A percentile compares a stretch with the other conserved stretches of the same genome.
These are phyloP conservation scores for Corythaixoides concolor DNA, from an alignment of 2,113 vertebrate genomes.

Conservation along the genomic window DNA sequence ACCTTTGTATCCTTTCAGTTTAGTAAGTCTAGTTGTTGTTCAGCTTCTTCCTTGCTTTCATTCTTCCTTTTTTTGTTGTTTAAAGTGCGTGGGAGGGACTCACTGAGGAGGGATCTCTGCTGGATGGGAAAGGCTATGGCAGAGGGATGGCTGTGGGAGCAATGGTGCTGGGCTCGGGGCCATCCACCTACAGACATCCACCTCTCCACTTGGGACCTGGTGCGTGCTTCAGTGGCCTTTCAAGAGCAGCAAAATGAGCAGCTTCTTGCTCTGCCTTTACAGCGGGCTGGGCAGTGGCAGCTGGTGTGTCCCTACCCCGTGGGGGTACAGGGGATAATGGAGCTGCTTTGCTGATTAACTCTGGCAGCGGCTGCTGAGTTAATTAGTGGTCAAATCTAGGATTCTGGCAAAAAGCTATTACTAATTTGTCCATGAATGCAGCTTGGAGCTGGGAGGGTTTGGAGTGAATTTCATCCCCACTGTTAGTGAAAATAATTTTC, in stretches of 20 bases:
- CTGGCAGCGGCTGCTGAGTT: constrained; percentile 42
- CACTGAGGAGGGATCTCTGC: background rate
- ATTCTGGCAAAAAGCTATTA: background rate
- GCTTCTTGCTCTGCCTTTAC: background rate
- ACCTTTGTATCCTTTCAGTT: background rate
- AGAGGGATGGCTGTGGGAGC: rapidly evolving
- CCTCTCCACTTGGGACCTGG: rapidly evolving
- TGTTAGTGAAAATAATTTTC: background rate
- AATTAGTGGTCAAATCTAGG: constrained; percentile 56
- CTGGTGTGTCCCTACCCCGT: background rate
- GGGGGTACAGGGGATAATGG: background rate
- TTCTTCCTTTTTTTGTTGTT: background rate
- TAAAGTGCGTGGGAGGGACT: background rate
- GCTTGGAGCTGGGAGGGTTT: background rate
- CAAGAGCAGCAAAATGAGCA: background rate
- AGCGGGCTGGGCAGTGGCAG: background rate
- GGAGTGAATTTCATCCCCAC: background rate
- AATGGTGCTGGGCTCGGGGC: rapidly evolving
- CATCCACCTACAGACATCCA: background rate
- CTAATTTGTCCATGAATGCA: background rate
- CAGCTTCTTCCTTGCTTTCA: background rate
- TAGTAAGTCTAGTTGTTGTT: background rate
- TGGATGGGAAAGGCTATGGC: background rate
- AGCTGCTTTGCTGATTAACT: constrained; percentile 53
- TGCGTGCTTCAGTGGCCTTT: background rate